Conservation (phyloP, 64 coral and sea anemone genomes). For the Trachythela sp. region DNA sequence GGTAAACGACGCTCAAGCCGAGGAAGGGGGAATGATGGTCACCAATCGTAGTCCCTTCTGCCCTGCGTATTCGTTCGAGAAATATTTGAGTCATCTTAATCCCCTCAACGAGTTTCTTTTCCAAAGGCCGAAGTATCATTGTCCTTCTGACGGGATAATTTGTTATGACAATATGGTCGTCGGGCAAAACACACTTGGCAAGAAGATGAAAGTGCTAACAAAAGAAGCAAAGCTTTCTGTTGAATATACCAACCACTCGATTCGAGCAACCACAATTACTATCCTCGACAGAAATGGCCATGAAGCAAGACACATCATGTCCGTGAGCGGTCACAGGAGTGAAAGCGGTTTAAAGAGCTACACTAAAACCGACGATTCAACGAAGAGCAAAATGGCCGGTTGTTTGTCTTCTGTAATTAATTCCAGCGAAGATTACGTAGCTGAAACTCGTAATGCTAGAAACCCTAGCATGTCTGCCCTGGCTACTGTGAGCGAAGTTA, state of each 20-base stretch:
- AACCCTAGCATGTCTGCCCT: too few relatives aligned
- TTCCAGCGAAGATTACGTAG: too few relatives aligned
- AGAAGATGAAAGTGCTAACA: neutral
- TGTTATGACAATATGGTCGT: neutral
- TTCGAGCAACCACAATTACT: neutral
- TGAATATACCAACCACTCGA: neutral
- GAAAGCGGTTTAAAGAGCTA: too few relatives aligned
- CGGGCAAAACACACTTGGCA: neutral
- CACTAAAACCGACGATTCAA: too few relatives aligned
- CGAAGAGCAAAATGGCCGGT: too few relatives aligned
- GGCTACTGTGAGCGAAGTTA: too few relatives aligned
- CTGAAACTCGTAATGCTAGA: too few relatives aligned
- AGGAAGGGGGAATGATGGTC: slow-evolving; percentile 28
- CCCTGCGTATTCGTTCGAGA: slow-evolving; percentile 22
- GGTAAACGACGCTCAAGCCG: neutral
- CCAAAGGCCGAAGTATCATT: slow-evolving; percentile 23
- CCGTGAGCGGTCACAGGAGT: too few relatives aligned
- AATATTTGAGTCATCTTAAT: slow-evolving; percentile 30
- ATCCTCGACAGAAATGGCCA: too few relatives aligned
- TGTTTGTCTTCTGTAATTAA: too few relatives aligned
- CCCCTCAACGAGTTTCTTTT: slow-evolving; percentile 30
- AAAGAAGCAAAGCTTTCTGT: neutral
- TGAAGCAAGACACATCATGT: too few relatives aligned
- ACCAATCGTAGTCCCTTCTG: slow-evolving; percentile 30
- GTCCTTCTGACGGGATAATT: neutral